phyloP scores from a whole-genome alignment of 2,888 invertebrate species.

The Cloeon dipterum region DNA sequence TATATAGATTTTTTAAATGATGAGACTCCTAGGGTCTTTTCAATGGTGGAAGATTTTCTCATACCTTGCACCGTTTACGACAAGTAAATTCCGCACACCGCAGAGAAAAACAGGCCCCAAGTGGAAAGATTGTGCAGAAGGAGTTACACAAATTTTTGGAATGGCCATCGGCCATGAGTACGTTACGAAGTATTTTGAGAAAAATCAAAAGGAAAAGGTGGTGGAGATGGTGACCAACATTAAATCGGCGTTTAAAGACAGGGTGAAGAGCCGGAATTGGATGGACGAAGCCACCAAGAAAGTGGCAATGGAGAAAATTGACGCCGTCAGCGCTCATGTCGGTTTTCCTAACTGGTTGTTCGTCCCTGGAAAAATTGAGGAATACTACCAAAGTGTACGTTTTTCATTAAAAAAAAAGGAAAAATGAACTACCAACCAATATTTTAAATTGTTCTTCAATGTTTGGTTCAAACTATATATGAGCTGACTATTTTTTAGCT shows the following conservation, averaged over 20 bases:
- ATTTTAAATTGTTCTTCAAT: too few relatives aligned
- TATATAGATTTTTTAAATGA: too few relatives aligned
- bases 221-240: slow-evolving; percentile 21
- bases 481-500: too few relatives aligned
- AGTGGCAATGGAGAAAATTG: slow-evolving; percentile 22
- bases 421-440: too few relatives aligned
- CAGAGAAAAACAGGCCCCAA: slow-evolving; percentile 3
- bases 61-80: slow-evolving; percentile 9
- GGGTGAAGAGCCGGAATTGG: slow-evolving; percentile 23
- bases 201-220: slow-evolving; percentile 16
- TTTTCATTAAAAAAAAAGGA: background rate
- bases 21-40: too few relatives aligned
- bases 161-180: slow-evolving; percentile 20
- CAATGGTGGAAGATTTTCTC: slow-evolving; percentile 10
- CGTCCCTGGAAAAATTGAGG: slow-evolving; percentile 14
- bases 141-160: slow-evolving; percentile 17
- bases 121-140: slow-evolving; percentile 17
- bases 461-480: too few relatives aligned
- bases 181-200: slow-evolving; percentile 17
- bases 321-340: slow-evolving; percentile 20
- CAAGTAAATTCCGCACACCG: slow-evolving; percentile 8
- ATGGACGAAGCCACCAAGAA: slow-evolving; percentile 25
- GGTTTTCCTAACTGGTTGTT: slow-evolving; percentile 19
- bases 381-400: slow-evolving; percentile 14
- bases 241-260: slow-evolving; percentile 20